Conservation (phyloP, 2,797 vertebrate species). For the Notolepis coatsorum region DNA sequence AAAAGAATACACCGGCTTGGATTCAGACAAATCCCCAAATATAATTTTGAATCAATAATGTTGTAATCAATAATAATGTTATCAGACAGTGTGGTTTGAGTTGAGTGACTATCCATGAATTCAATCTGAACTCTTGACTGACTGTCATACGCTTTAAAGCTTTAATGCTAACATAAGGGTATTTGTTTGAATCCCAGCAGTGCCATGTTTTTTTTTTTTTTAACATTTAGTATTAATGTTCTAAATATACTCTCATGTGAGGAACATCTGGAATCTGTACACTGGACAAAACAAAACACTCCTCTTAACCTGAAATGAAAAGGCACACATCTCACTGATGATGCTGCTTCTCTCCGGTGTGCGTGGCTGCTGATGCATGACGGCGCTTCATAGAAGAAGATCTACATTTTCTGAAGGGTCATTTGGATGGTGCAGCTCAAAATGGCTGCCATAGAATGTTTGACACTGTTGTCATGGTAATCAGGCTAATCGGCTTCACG, state of each 20-base stretch:
- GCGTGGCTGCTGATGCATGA: slow-evolving; percentile 14
- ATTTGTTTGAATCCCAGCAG: slow-evolving; percentile 35
- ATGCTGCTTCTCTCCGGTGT: slow-evolving; percentile 50
- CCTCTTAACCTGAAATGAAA: slow-evolving; percentile 33
- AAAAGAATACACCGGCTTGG: slow-evolving; percentile 35
- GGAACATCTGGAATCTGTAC: slow-evolving; percentile 8
- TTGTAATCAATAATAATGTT: slow-evolving; percentile 14
- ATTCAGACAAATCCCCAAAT: slow-evolving; percentile 13
- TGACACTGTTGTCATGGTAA: too few species aligned
- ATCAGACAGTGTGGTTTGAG: slow-evolving; percentile 23
- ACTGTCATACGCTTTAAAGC: slow-evolving; percentile 25
- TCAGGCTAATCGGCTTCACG: too few species aligned
- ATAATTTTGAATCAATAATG: neutral
- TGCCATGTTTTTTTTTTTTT: slow-evolving; percentile 21
- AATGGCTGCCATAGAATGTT: too few species aligned
- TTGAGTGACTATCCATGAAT: slow-evolving; percentile 15
- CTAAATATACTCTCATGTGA: slow-evolving; percentile 28
- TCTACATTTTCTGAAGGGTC: too few species aligned
- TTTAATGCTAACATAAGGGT: neutral
- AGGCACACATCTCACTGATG: slow-evolving; percentile 64
- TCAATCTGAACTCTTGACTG: neutral
- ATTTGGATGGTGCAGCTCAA: too few species aligned
- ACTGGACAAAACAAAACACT: slow-evolving; percentile 27
- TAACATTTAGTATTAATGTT: slow-evolving; percentile 38
- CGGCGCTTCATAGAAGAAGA: slow-evolving; percentile 10